Conservation (phyloP, 2,797 vertebrate genomes). For the Avahi laniger region DNA sequence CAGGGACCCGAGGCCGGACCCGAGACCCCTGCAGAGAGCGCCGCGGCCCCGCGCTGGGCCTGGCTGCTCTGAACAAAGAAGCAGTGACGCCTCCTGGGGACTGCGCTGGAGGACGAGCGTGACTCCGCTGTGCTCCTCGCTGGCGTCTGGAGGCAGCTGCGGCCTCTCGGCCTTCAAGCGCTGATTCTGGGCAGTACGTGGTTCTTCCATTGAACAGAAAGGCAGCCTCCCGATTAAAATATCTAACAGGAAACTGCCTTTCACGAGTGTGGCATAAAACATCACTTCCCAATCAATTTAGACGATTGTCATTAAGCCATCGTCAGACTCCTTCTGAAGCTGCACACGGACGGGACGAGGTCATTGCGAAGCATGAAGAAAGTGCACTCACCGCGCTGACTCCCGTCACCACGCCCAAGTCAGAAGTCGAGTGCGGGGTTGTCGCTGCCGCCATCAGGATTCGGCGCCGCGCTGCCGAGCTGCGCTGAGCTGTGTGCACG, state of each 20-base stretch:
- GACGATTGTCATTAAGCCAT: fast-evolving
- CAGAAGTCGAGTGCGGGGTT: not conserved
- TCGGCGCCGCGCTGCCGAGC: not conserved
- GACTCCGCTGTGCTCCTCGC: not conserved
- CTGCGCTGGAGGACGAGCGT: not conserved
- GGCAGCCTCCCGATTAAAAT: not conserved
- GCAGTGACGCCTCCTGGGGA: not conserved
- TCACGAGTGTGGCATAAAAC: not conserved
- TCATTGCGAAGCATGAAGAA: not conserved
- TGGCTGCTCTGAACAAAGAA: not conserved
- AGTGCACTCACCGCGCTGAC: not conserved
- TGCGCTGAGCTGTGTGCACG: fast-evolving
- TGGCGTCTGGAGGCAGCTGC: not conserved
- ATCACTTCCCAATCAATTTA: not conserved
- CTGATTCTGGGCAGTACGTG: not conserved
- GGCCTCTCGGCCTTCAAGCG: not conserved
- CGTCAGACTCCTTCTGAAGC: not conserved
- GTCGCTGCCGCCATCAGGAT: too few species aligned
- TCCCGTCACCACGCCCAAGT: not conserved
- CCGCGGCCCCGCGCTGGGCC: not conserved
- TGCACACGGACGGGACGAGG: too few species aligned
- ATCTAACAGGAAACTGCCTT: not conserved
- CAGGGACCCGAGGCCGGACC: not conserved
- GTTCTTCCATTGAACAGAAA: not conserved
- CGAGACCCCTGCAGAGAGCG: fast-evolving